Conservation (phyloP, 2,797 vertebrate species). For the Protonibea diacanthus region DNA sequence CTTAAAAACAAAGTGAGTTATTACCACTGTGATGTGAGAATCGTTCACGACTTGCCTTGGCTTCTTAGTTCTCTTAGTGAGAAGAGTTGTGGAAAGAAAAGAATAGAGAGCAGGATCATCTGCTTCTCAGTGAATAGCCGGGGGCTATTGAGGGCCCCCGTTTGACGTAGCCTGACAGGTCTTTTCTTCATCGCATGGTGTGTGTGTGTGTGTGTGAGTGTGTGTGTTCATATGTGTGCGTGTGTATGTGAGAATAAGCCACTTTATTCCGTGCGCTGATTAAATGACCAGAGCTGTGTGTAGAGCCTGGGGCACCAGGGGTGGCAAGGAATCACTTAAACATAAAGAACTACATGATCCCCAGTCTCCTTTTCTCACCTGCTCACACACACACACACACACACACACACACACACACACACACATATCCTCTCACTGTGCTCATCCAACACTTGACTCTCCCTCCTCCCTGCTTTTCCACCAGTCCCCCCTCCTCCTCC, state of each 20-base stretch:
- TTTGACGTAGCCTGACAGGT: conserved; percentile 85
- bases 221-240: conserved; percentile 8
- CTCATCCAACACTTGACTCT: conserved; percentile 41
- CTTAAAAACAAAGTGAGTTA: conserved; percentile 16
- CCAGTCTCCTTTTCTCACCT: conserved; percentile 59
- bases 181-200: conserved; percentile 64
- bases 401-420: conserved; percentile 25
- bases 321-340: conserved; percentile 67
- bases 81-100: conserved; percentile 55
- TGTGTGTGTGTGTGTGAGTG: conserved; percentile 24
- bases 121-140: conserved; percentile 70
- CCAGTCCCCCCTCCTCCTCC: conserved; percentile 67
- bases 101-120: conserved; percentile 65
- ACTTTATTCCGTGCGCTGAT: conserved; percentile 63
- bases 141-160: conserved; percentile 75
- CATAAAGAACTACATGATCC: conserved; percentile 70
- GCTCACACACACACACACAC: conserved; percentile 38
- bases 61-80: conserved; percentile 50
- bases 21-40: neutral
- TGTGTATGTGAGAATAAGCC: conserved; percentile 48
- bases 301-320: conserved; percentile 56
- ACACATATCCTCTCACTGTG: conserved; percentile 40
- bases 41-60: conserved; percentile 44
- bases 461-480: conserved; percentile 85
- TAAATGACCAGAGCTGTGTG: conserved; percentile 62